Conservation (phyloP, 2,113 vertebrate genomes). For the Pseudolaguvia tuberculata region DNA sequence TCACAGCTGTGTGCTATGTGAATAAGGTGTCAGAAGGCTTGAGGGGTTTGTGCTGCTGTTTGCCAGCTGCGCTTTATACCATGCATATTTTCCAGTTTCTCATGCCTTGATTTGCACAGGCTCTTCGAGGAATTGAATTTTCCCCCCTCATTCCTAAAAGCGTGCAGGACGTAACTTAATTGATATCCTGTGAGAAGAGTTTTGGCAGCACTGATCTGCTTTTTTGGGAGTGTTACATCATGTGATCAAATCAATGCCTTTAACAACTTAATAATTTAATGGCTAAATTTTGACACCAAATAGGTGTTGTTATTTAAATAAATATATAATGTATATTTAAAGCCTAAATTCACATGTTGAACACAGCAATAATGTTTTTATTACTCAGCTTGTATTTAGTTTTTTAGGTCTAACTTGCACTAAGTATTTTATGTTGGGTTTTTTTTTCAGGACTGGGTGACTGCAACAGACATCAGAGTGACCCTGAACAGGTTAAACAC, state of each 20-base stretch:
- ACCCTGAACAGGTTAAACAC: conserved; percentile 96
- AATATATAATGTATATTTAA: too few relatives aligned
- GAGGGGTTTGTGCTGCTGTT: not conserved
- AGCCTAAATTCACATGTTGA: too few relatives aligned
- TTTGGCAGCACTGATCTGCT: not conserved
- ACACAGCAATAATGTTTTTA: too few relatives aligned
- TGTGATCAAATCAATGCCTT: not conserved
- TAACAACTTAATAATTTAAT: not conserved
- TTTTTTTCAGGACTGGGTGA: conserved; percentile 88
- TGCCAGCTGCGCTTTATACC: conserved; percentile 12
- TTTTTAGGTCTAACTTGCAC: not conserved
- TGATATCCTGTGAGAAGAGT: not conserved
- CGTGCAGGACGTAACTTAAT: not conserved
- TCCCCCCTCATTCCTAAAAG: not conserved
- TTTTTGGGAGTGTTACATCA: not conserved
- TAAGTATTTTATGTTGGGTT: not conserved
- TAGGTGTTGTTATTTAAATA: too few relatives aligned
- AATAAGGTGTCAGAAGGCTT: conserved; percentile 28
- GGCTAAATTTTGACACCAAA: not conserved
- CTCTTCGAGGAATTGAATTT: not conserved
- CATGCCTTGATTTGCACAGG: not conserved
- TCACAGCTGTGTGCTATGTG: conserved; percentile 22
- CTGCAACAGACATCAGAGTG: conserved; percentile 92
- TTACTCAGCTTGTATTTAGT: not conserved
- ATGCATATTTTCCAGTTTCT: not conserved